phyloP scores from a whole-genome alignment of 2,888 invertebrate genomes.

The Amorpha juglandis region DNA sequence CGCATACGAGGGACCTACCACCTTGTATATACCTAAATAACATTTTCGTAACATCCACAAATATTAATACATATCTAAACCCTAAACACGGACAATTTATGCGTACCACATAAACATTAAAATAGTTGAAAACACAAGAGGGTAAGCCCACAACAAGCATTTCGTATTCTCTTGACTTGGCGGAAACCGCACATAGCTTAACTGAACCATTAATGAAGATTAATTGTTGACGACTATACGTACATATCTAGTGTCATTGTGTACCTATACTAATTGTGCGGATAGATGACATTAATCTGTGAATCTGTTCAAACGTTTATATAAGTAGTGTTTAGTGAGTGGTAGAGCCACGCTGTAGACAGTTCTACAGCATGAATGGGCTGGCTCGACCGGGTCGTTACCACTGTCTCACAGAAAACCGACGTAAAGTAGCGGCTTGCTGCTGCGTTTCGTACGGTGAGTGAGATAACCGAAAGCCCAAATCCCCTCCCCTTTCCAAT shows the following conservation, averaged over 20 bases:
- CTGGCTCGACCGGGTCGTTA: too few relatives aligned
- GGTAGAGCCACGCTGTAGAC: too few relatives aligned
- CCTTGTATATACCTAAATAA: too few relatives aligned
- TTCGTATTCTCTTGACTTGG: constrained; percentile 55
- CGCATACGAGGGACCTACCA: too few relatives aligned
- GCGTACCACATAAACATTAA: constrained; percentile 43
- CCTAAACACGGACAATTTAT: constrained; percentile 15
- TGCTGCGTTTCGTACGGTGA: too few relatives aligned
- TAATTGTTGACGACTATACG: constrained; percentile 69
- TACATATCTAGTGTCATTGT: constrained; percentile 48
- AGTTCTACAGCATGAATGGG: too few relatives aligned
- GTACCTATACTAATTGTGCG: constrained; percentile 25
- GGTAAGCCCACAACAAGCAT: constrained; percentile 49
- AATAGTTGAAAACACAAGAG: constrained; percentile 57
- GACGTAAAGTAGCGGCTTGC: too few relatives aligned
- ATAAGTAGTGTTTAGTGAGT: too few relatives aligned
- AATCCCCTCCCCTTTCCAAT: too few relatives aligned
- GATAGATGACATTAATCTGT: constrained; percentile 28
- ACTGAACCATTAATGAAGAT: constrained; percentile 79
- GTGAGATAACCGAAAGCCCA: too few relatives aligned
- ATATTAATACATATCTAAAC: constrained; percentile 10
- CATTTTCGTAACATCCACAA: not conserved
- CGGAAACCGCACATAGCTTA: constrained; percentile 70
- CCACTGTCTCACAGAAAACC: too few relatives aligned
- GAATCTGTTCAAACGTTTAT: constrained; percentile 16